These are phyloP conservation scores for Pterocles burchelli DNA, from an alignment of 2,113 vertebrate genomes.

Conservation along the genomic window DNA sequence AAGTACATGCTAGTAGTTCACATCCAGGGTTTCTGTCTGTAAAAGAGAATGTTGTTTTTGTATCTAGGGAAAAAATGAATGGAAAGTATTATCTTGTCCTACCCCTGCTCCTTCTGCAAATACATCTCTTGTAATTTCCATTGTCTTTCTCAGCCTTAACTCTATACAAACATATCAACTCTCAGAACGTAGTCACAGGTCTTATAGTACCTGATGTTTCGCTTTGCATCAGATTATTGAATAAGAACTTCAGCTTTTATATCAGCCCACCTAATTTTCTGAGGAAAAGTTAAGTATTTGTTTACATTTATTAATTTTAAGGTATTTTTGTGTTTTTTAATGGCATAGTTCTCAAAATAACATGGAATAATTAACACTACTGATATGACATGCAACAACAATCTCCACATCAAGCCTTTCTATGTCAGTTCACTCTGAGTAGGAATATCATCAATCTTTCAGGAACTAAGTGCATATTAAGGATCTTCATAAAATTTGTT, in stretches of 20 bases:
- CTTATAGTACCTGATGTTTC: neutral
- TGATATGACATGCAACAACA: neutral
- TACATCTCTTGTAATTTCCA: neutral
- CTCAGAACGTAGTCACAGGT: neutral
- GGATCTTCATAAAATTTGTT: constrained; percentile 35
- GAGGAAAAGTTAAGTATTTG: neutral
- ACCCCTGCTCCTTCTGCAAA: neutral
- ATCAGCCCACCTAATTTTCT: neutral
- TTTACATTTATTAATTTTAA: neutral
- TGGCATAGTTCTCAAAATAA: neutral
- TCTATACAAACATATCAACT: neutral
- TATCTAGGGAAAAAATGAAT: neutral
- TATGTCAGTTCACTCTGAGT: neutral
- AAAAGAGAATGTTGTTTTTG: neutral
- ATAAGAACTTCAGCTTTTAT: neutral
- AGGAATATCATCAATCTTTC: neutral
- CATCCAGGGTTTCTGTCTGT: neutral
- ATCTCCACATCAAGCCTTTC: neutral
- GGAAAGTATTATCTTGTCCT: neutral
- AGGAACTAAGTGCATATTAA: constrained; percentile 9
- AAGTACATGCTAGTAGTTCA: neutral
- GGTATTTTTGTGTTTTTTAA: neutral
- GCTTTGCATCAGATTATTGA: neutral
- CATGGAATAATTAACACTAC: neutral
- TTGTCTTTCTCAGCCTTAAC: neutral